phyloP scores from a whole-genome alignment of 2,797 vertebrate species.

The Sarcoramphus papa region DNA sequence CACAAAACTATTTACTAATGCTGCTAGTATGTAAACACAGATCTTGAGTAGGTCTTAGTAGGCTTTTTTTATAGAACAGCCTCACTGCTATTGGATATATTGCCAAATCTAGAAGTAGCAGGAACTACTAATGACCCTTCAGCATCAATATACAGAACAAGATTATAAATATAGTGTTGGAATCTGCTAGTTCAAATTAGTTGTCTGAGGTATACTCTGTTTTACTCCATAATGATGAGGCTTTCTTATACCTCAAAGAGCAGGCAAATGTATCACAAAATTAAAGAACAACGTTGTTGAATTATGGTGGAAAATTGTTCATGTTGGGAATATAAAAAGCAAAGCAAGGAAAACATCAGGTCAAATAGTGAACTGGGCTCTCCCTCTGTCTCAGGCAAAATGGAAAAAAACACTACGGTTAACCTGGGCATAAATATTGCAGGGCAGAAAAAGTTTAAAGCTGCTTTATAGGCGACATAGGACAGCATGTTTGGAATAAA shows the following conservation, averaged over 20 bases:
- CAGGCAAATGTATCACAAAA: not conserved
- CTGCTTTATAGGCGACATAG: not conserved
- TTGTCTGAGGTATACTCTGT: not conserved
- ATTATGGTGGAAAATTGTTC: not conserved
- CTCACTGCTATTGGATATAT: not conserved
- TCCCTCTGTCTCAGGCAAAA: not conserved
- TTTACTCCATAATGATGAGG: not conserved
- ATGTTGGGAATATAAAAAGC: not conserved
- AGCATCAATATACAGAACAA: not conserved
- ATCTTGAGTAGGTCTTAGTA: not conserved
- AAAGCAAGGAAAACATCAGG: not conserved
- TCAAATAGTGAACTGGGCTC: not conserved
- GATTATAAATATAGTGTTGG: not conserved
- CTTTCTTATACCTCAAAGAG: not conserved
- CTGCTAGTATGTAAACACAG: not conserved
- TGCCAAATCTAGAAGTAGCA: not conserved
- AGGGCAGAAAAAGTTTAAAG: not conserved
- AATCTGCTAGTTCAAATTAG: not conserved
- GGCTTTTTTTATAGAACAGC: not conserved
- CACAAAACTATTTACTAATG: not conserved
- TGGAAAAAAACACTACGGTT: not conserved
- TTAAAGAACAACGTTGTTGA: not conserved
- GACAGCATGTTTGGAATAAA: not conserved
- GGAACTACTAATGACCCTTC: not conserved
- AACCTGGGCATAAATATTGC: not conserved